A percentile compares a stretch with the other conserved stretches of the same genome.
Conservation (phyloP, 2,113 vertebrate genomes). For the Sylvia atricapilla region DNA sequence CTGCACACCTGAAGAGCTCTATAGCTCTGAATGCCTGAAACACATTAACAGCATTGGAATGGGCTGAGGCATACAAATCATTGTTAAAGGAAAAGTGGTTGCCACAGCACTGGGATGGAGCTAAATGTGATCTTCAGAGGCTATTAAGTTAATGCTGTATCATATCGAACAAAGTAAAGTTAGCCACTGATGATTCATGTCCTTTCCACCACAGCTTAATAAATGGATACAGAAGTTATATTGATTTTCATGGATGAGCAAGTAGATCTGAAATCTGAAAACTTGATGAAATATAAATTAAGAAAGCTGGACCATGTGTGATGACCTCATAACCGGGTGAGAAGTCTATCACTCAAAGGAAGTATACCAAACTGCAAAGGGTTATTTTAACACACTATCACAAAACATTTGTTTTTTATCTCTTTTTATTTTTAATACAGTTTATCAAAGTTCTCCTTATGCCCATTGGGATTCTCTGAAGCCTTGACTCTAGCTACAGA, state of each 20-base stretch:
- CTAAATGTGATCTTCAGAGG: constrained; percentile 2
- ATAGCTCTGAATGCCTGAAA: neutral
- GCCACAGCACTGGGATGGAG: neutral
- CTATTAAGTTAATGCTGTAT: constrained; percentile 12
- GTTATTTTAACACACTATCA: neutral
- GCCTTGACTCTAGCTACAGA: neutral
- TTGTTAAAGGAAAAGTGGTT: neutral
- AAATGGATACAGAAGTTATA: constrained; percentile 19
- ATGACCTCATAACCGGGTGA: neutral
- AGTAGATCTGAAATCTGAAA: constrained; percentile 21
- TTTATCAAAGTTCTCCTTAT: neutral
- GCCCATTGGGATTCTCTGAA: neutral
- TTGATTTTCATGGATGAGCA: constrained; percentile 16
- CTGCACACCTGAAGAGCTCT: neutral
- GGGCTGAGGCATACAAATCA: neutral
- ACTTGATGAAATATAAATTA: constrained; percentile 6
- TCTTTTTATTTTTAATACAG: neutral
- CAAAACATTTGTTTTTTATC: rapidly evolving
- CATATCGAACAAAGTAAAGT: constrained; percentile 1
- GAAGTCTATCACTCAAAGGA: neutral
- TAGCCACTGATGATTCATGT: neutral
- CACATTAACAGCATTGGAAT: neutral
- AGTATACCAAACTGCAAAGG: neutral
- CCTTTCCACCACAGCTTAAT: constrained; percentile 3
- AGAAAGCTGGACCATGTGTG: neutral